phyloP scores from a whole-genome alignment of 2,888 invertebrate genomes.

The Eudasyphora cyanicolor region DNA sequence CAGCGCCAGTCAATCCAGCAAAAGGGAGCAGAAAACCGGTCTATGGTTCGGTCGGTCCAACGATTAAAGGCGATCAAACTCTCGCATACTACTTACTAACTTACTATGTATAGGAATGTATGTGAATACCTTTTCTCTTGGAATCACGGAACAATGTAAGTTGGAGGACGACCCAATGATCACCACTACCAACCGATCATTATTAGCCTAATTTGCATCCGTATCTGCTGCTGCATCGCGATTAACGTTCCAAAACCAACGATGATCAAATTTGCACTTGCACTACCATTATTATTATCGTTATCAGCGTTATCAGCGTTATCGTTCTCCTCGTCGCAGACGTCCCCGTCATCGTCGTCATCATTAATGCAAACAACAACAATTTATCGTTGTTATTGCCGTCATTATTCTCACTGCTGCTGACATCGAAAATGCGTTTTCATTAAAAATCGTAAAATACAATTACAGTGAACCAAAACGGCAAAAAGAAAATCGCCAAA shows the following conservation, averaged over 20 bases:
- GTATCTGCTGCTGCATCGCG: neutral
- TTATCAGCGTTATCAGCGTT: neutral
- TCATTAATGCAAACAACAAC: neutral
- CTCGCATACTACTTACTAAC: too few species aligned
- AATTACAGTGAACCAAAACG: constrained; percentile 34
- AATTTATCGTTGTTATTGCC: neutral
- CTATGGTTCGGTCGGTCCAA: neutral
- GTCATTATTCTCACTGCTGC: constrained; percentile 28
- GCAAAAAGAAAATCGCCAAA: constrained; percentile 24
- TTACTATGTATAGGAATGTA: neutral
- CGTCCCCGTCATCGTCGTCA: constrained; percentile 10
- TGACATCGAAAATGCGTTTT: constrained; percentile 40
- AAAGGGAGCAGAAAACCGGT: constrained; percentile 2
- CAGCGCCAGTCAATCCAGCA: neutral
- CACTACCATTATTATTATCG: neutral
- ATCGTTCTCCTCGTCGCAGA: constrained; percentile 19
- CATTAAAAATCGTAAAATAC: constrained; percentile 10
- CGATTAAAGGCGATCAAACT: neutral
- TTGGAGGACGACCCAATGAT: neutral
- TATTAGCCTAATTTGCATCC: neutral
- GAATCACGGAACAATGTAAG: neutral
- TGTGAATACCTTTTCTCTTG: neutral
- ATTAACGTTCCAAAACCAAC: constrained; percentile 19
- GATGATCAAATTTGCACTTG: constrained; percentile 14
- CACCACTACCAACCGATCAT: neutral